Evolutionary conservation across 2,113 vertebrate genomes (phyloP).

Genomic region (Strix aluco): DNA sequence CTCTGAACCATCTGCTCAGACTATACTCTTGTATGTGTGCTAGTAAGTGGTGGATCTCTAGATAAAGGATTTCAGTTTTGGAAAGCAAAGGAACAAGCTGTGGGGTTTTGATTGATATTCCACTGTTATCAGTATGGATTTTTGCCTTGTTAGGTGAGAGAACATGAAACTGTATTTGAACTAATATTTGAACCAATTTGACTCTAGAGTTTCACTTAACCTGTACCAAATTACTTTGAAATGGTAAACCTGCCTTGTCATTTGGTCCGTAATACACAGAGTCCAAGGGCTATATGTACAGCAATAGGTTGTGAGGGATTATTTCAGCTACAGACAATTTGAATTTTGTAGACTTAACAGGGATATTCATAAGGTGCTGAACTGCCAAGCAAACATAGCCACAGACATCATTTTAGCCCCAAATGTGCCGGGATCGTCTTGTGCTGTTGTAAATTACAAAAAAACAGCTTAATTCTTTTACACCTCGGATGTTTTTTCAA

Average conservation of each 20-base stretch:
- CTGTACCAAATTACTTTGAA: neutral
- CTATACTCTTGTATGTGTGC: neutral
- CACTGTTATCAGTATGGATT: neutral
- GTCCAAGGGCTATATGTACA: neutral
- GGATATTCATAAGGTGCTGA: neutral
- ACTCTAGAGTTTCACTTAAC: neutral
- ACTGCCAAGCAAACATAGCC: neutral
- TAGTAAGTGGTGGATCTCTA: neutral
- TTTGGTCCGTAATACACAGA: neutral
- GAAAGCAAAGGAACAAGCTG: neutral
- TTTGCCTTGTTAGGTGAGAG: neutral
- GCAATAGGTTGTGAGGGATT: neutral
- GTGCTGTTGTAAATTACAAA: neutral
- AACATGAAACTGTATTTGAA: neutral
- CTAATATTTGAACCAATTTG: neutral
- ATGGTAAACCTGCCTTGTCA: neutral
- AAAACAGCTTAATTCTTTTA: neutral
- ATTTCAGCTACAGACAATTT: neutral
- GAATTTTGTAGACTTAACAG: neutral
- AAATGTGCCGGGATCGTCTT: neutral
- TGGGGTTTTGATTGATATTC: neutral
- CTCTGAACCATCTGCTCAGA: conserved; percentile 22
- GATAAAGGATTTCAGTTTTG: neutral
- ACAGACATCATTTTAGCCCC: neutral
- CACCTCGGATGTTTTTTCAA: neutral